Evolutionary conservation across 2,888 invertebrate genomes (phyloP).

Genomic region (Limnephilus auricula): DNA sequence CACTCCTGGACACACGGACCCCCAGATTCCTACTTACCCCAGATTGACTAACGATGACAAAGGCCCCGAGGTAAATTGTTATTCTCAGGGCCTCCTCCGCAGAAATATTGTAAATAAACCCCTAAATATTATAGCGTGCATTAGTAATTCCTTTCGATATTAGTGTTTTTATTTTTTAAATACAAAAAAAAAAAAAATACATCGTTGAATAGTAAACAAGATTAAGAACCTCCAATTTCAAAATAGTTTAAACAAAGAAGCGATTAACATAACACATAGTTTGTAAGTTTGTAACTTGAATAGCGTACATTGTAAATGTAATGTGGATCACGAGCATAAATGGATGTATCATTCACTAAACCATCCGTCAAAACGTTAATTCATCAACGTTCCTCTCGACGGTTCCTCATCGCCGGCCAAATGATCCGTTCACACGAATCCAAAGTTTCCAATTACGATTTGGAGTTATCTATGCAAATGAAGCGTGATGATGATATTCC

Average conservation of each 20-base stretch:
- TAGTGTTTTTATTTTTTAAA: too few species aligned
- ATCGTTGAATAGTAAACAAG: neutral
- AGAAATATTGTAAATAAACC: too few species aligned
- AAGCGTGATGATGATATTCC: slow-evolving; percentile 45
- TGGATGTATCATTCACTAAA: slow-evolving; percentile 21
- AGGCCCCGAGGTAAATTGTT: too few species aligned
- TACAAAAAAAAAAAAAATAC: too few species aligned
- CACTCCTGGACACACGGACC: too few species aligned
- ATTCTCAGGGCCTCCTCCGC: too few species aligned
- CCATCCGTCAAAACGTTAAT: slow-evolving; percentile 42
- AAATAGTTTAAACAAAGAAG: slow-evolving; percentile 25
- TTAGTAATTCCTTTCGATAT: too few species aligned
- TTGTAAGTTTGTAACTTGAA: slow-evolving; percentile 9
- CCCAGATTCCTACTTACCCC: too few species aligned
- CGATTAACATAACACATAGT: slow-evolving; percentile 6
- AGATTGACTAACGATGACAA: too few species aligned
- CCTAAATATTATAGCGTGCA: too few species aligned
- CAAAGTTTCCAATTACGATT: slow-evolving; percentile 41
- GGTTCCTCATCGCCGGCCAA: neutral
- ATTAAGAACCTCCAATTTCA: neutral
- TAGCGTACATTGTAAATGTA: too few species aligned
- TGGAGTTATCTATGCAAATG: slow-evolving; percentile 49
- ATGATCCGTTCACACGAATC: slow-evolving; percentile 43
- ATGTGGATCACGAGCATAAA: slow-evolving; percentile 20
- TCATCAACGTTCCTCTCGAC: slow-evolving; percentile 27